Conservation (phyloP, 2,888 invertebrate species). For the Chrysolina haemoptera region DNA sequence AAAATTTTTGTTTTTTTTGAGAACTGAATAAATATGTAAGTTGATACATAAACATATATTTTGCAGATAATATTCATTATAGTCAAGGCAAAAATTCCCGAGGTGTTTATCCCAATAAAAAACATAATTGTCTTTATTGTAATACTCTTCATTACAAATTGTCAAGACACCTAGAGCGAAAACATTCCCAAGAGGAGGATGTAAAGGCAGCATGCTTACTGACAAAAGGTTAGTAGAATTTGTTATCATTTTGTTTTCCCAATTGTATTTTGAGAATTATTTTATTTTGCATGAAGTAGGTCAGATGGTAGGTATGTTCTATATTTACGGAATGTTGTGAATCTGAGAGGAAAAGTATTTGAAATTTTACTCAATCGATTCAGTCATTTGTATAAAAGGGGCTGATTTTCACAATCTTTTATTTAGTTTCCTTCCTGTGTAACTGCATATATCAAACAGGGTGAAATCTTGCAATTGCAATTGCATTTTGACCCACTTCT, state of each 20-base stretch:
- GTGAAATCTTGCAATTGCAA: too few species aligned
- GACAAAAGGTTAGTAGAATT: not conserved
- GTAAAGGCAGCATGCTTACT: not conserved
- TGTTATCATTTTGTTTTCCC: not conserved
- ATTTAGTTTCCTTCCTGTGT: too few species aligned
- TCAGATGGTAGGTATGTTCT: too few species aligned
- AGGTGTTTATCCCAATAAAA: not conserved
- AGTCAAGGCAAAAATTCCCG: not conserved
- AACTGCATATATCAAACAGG: too few species aligned
- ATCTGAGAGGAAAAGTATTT: too few species aligned
- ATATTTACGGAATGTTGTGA: too few species aligned
- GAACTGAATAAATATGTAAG: not conserved
- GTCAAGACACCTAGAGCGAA: not conserved
- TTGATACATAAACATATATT: not conserved
- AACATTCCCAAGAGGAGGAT: not conserved
- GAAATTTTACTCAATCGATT: too few species aligned
- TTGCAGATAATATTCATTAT: not conserved
- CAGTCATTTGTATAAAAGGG: too few species aligned
- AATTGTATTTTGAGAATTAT: not conserved
- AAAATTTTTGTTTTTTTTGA: not conserved
- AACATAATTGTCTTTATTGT: conserved; percentile 11
- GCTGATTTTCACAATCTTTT: too few species aligned
- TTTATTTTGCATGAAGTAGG: too few species aligned
- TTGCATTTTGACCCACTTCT: too few species aligned
- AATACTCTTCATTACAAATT: conserved; percentile 8